Evolutionary conservation across 2,797 vertebrate species (phyloP).

Genomic region (Danio aesculapii): DNA sequence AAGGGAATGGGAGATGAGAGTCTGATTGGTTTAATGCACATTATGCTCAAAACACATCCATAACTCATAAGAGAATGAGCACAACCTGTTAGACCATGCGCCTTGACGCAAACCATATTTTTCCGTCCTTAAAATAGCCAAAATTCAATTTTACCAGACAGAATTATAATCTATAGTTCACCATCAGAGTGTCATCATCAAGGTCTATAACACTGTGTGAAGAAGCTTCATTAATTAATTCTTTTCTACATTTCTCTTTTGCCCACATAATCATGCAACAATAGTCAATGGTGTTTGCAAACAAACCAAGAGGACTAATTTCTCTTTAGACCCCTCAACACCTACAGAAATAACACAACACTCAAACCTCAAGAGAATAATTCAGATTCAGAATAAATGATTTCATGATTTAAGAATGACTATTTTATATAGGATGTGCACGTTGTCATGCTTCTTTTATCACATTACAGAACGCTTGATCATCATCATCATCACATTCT

Average conservation of each 20-base stretch:
- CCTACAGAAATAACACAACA: constrained; percentile 19
- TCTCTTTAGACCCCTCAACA: neutral
- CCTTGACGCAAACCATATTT: too few relatives aligned
- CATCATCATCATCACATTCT: too few relatives aligned
- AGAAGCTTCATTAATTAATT: neutral
- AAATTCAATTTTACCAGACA: neutral
- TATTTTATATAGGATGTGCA: constrained; percentile 3
- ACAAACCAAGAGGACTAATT: constrained; percentile 2
- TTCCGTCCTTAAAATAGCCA: neutral
- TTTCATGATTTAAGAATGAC: neutral
- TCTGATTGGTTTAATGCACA: too few relatives aligned
- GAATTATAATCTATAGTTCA: neutral
- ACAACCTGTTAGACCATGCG: too few relatives aligned
- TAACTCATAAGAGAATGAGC: too few relatives aligned
- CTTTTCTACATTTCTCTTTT: neutral
- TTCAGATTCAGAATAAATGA: constrained; percentile 17
- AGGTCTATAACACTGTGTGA: neutral
- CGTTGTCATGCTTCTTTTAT: constrained; percentile 11
- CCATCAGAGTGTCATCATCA: neutral
- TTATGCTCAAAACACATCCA: too few relatives aligned
- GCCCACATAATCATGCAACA: constrained; percentile 16
- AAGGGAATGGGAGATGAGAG: too few relatives aligned
- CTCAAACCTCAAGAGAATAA: neutral
- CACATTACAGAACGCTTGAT: neutral
- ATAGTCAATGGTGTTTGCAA: constrained; percentile 1